Evolutionary conservation across 2,888 invertebrate species (phyloP).

Genomic region (Nephrotoma guestfalica): DNA sequence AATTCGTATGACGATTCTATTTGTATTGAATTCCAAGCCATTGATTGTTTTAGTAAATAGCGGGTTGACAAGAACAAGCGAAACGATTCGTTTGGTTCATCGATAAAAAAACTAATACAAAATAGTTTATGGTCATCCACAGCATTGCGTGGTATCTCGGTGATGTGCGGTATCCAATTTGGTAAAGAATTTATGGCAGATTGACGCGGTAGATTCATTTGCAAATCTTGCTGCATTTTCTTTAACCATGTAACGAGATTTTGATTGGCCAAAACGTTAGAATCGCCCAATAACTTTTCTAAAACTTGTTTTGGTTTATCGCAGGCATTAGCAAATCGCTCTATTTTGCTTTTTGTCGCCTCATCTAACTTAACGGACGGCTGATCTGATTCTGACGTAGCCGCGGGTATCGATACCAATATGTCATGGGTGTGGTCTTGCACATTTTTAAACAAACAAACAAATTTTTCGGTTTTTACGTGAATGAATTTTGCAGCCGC

Average conservation of each 20-base stretch:
- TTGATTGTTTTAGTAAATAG: not conserved
- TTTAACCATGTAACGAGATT: not conserved
- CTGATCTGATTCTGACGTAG: not conserved
- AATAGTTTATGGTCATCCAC: not conserved
- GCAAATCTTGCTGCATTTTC: not conserved
- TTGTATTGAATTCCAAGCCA: not conserved
- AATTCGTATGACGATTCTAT: slow-evolving; percentile 9
- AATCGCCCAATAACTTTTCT: too few species aligned
- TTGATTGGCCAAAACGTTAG: not conserved
- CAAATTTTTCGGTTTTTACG: not conserved
- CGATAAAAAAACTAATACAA: not conserved
- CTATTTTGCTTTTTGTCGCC: not conserved
- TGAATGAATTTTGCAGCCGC: not conserved
- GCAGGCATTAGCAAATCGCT: not conserved
- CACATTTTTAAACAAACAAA: not conserved
- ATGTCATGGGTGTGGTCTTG: not conserved
- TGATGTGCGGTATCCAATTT: not conserved
- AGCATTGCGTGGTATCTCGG: not conserved
- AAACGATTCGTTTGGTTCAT: not conserved
- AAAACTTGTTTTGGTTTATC: not conserved
- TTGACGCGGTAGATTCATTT: not conserved
- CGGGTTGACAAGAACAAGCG: not conserved
- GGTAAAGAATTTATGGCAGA: not conserved
- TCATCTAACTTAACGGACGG: not conserved
- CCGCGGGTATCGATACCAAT: not conserved